Evolutionary conservation across 2,888 invertebrate genomes (phyloP), one percentile per base, ranked within the genome.

Genomic region (Heteromyza rotundicornis): DNA sequence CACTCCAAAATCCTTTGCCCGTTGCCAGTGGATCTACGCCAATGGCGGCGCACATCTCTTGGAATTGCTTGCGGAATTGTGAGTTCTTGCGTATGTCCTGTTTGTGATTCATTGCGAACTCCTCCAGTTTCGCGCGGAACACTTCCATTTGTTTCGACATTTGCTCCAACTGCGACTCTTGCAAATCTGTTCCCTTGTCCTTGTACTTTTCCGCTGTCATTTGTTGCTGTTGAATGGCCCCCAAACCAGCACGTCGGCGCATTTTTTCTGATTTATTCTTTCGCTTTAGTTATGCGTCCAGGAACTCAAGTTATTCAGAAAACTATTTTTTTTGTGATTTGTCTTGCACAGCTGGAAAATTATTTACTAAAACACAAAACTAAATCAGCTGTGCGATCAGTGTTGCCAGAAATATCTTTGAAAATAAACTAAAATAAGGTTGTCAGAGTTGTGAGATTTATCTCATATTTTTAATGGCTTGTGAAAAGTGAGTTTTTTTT

Each of bases 31-130:
- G 99, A 83, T 99, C 99, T 0, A 99, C 99, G 0, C 83, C 99
- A 65, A 99, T 98, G 1, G 96, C 93, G 0, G 98, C 95, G 84
- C 99, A 99, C 99, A 99, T 99, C 83, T 97, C 95, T 76, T 97
- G 97, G 80, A 99, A 99, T 82, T 98, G 97, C 58, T 92, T 87
- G 35, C 99, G 88, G 78, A 99, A 99, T 73, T 94, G 92, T 0
- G 97, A 89, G 81, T 98, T 95, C 81, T 96, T 96, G 69, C 91
- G 91, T 50, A 99, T 99, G 78, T 98, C 97, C 70, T 87, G 92
- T 77, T 95, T 95, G 80, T 99, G 97, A 72, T 97, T 96, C 2
- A 91, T 86, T 0, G 99, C 97, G 81, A 99, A 99, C 71, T 96
- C 95, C 82, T 98, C 97, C 40, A 98, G 84, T 80, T 97, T 95